phyloP scores from a whole-genome alignment of 2,797 vertebrate genomes.

The Monodelphis domestica region DNA sequence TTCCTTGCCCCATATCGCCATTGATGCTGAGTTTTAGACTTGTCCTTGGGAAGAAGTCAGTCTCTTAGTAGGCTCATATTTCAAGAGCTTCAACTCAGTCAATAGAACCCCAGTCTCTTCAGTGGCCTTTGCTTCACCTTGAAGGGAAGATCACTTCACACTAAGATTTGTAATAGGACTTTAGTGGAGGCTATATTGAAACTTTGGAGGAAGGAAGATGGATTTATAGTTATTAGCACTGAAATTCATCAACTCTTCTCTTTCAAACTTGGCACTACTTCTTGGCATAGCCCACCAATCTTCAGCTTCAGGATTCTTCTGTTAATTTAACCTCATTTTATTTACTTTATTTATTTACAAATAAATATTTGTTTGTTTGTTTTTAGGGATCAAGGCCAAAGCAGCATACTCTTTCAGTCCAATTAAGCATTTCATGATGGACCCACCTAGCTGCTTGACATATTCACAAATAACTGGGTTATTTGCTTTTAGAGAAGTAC shows the following conservation, averaged over 20 bases:
- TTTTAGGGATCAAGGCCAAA: not conserved
- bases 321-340: too few relatives aligned
- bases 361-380: too few relatives aligned
- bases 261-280: not conserved
- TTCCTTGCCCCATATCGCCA: too few relatives aligned
- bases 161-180: not conserved
- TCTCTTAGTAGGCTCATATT: not conserved
- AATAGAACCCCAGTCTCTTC: not conserved
- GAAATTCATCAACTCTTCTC: not conserved
- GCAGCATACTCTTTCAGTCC: not conserved
- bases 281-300: not conserved
- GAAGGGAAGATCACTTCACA: not conserved
- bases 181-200: not conserved
- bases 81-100: not conserved
- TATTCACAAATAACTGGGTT: not conserved
- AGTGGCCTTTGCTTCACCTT: too few relatives aligned
- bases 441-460: not conserved
- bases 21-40: not conserved
- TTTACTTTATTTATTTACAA: too few relatives aligned
- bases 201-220: not conserved
- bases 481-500: not conserved
- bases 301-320: not conserved
- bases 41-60: too few relatives aligned
- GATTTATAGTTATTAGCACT: not conserved
- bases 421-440: not conserved